Evolutionary conservation across 2,888 invertebrate species (phyloP), one percentile per base, ranked within the genome.

Genomic region (Nebria salina): DNA sequence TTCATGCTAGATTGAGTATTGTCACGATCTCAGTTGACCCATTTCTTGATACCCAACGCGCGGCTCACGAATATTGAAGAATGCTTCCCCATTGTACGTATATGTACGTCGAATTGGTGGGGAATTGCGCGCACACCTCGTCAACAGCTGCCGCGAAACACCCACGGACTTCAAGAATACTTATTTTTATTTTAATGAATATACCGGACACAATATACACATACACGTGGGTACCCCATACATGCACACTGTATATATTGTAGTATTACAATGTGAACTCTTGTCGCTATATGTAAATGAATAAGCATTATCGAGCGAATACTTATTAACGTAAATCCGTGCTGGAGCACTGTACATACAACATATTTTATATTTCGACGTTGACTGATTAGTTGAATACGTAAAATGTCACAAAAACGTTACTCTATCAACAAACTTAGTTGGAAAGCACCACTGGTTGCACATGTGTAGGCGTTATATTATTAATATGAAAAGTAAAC

Each of bases 1-100:
- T 85, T 84, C 83, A 85, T 84, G 84, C 82, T 85, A 85, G 84
- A 86, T 85, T 86, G 85, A 84, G 83, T 83, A 84, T 86, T 85
- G 85, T 86, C 85, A 86, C 85, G 85, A 86, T 83, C 85, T 85
- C 84, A 84, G 85, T 34, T 85, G 85, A 86, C 86, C 86, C 83
- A 86, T 86, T 78, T 78, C 68, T 26, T 34, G 6, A 70, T 70
- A 70, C 11, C 54, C 7, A 54, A 4, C 13, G 54, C 13, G 2
- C 13, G 8, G 54, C 13, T 54, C 54, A 54, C 54, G 54, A 54
- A 34, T 34, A 34, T 34, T 34, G 34, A 34, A 34, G 34, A 34
- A 34, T 34, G 34, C 34, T 54, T 13, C 54, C 54, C 54, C 54
- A 43, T 54, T 13, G 42, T 20, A n/a, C 15, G 13, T n/a, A 42